phyloP scores from a whole-genome alignment of 2,113 vertebrate genomes.

The Pedetes capensis region DNA sequence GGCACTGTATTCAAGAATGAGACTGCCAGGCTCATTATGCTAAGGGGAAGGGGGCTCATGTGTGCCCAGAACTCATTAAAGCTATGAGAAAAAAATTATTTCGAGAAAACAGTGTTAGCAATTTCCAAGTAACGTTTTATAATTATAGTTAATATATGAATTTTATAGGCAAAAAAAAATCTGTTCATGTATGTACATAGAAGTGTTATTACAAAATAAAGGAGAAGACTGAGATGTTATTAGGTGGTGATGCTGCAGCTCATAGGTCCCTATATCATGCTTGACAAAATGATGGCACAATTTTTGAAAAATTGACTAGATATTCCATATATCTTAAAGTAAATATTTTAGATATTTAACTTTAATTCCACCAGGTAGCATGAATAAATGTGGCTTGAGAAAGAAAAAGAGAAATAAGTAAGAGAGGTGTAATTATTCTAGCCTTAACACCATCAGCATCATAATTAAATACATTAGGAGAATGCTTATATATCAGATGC shows the following conservation, averaged over 20 bases:
- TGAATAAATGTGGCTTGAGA: neutral
- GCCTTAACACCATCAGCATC: neutral
- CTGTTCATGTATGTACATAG: slow-evolving; percentile 51
- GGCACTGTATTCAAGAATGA: neutral
- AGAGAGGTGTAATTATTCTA: neutral
- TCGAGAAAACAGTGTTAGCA: slow-evolving; percentile 41
- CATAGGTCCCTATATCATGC: neutral
- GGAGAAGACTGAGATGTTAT: slow-evolving; percentile 53
- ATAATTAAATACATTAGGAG: neutral
- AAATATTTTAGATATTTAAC: slow-evolving; percentile 50
- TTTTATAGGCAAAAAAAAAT: slow-evolving; percentile 4
- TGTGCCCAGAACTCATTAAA: neutral
- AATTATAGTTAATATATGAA: slow-evolving; percentile 59
- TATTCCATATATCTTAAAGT: slow-evolving; percentile 20
- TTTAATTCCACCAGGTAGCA: neutral
- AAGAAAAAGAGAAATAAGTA: neutral
- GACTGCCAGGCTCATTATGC: neutral
- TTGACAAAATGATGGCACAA: neutral
- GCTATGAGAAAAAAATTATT: slow-evolving; percentile 12
- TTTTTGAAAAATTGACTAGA: slow-evolving; percentile 30
- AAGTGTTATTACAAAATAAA: slow-evolving; percentile 60
- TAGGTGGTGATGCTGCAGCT: neutral
- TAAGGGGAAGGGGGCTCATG: neutral
- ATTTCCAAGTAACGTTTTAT: slow-evolving; percentile 60
- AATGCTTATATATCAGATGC: neutral